Evolutionary conservation across 2,797 vertebrate genomes (phyloP), one percentile per base, ranked within the genome.

Genomic region (Enteromius radiatus): DNA sequence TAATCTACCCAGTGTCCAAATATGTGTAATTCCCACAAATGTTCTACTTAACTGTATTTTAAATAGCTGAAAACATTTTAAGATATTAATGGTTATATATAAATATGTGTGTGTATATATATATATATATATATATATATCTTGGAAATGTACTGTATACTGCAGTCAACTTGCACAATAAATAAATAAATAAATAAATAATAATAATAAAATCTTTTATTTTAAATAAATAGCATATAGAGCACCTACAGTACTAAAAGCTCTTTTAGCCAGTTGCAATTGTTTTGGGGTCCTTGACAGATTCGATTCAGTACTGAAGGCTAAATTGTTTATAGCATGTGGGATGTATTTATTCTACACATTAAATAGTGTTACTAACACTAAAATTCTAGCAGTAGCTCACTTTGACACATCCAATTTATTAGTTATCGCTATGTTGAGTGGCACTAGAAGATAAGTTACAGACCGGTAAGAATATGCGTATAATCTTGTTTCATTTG

Each of bases 401-500:
- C 65, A 63, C 79, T 38, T 77, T 85, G 36, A 82, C 52, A 17
- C 33, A 43, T 65, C 45, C 70, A 8, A 54, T 64, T 49, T 70
- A 74, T 84, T 61, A 74, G 19, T 56, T 31, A 54, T 36, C 21
- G 11, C 59, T 61, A 67, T 80, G 23, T 76, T 71, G 64, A 82
- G 56, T 19, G 10, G 21, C 69, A 49, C 43, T 19, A 33, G 17
- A 52, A 65, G 11, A 81, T 28, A 36, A 33, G 41, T 61, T 36
- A 38, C 45, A 81, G 21, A 28, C 21, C 49, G 6, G 19, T 52
- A 52, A 47, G 26, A 63, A 64, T 38, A 64, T 64, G 10, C 21
- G 19, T 64, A 73, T 21, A 54, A 65, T 74, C 33, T 75, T 19
- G 45, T 7, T 14, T 49, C 1, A 81, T 73, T 71, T 79, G 81